phyloP scores from a whole-genome alignment of 2,797 vertebrate species.

The Pipistrellus pipistrellus region DNA sequence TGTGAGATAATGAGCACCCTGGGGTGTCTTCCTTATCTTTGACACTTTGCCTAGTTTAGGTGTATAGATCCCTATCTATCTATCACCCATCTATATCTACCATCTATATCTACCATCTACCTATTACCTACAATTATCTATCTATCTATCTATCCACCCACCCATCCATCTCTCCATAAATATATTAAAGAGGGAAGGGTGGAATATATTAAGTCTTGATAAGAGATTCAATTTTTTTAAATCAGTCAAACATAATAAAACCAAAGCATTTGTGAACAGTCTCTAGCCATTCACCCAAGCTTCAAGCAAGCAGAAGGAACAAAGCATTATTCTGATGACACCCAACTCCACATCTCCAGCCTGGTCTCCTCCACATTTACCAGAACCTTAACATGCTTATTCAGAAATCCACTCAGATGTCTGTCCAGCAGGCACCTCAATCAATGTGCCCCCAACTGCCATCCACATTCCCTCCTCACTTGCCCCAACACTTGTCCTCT shows the following conservation, averaged over 20 bases:
- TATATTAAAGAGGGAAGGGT: not conserved
- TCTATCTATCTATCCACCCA: too few relatives aligned
- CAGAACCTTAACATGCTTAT: not conserved
- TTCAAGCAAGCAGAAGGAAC: not conserved
- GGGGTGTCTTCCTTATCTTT: not conserved
- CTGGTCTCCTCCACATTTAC: not conserved
- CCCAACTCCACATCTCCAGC: not conserved
- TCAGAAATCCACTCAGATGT: not conserved
- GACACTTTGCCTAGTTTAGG: not conserved
- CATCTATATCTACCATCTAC: not conserved
- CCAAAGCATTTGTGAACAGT: not conserved
- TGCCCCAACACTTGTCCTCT: not conserved
- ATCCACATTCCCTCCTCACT: not conserved
- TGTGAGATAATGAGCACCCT: not conserved
- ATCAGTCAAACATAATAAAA: not conserved
- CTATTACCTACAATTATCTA: not conserved
- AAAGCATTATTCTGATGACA: not conserved
- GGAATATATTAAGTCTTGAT: not conserved
- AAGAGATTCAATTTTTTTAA: not conserved
- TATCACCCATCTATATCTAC: not conserved
- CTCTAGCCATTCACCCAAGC: not conserved
- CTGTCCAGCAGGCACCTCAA: not conserved
- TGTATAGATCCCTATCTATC: not conserved
- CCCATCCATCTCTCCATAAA: too few relatives aligned
- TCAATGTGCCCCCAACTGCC: rapidly evolving